Percentiles rank a stretch among this genome's conserved stretches.
Conservation (phyloP, 1,140 invertebrate genomes). For the Aricia agestis region DNA sequence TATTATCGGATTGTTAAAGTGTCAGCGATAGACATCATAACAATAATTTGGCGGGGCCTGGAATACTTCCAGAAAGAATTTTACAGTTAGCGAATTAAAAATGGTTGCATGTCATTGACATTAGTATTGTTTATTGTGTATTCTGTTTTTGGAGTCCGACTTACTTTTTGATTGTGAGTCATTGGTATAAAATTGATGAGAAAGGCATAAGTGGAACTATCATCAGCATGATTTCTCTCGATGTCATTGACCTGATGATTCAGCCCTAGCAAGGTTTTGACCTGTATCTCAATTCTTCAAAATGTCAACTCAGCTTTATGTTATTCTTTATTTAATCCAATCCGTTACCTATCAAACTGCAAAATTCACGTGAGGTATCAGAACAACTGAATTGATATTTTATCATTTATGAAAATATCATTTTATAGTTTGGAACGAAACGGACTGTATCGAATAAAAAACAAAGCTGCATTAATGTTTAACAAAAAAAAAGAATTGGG, state of each 20-base stretch:
- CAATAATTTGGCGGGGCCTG: neutral
- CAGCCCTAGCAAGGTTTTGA: neutral
- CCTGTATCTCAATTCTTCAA: too few species aligned
- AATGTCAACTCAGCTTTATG: too few species aligned
- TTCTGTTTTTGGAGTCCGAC: conserved; percentile 28
- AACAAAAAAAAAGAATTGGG: too few species aligned
- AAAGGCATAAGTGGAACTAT: conserved; percentile 2
- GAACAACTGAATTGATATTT: too few species aligned
- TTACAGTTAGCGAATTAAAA: conserved; percentile 11
- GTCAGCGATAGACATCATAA: conserved; percentile 5
- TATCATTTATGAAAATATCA: too few species aligned
- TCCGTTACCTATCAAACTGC: too few species aligned
- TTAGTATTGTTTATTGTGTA: conserved; percentile 58
- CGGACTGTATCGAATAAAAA: too few species aligned
- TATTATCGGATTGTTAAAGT: conserved; percentile 3
- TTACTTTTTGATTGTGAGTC: conserved; percentile 32
- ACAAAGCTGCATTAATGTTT: too few species aligned
- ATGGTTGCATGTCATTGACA: conserved; percentile 54
- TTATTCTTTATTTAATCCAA: too few species aligned
- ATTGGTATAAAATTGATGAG: conserved; percentile 22
- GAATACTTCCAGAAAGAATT: conserved; percentile 4
- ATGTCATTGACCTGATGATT: neutral
- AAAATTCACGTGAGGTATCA: too few species aligned
- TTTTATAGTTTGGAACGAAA: too few species aligned
- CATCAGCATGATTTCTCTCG: neutral